These are phyloP conservation scores for Clarias batrachus DNA, from an alignment of 2,113 vertebrate species.

Conservation along the genomic window DNA sequence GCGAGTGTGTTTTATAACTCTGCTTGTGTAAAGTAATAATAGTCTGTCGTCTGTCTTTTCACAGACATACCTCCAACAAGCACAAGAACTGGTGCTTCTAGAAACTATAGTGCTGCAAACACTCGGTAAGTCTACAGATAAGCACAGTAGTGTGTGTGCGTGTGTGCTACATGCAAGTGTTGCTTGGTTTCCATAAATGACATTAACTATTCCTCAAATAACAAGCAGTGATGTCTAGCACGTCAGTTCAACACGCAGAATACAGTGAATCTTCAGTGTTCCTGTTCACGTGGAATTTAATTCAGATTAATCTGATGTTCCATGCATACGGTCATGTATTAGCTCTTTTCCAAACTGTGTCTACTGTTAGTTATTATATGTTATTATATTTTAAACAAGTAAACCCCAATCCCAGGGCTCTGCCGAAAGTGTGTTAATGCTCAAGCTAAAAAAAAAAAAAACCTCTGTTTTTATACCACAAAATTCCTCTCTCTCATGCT, in stretches of 20 bases:
- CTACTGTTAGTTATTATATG: background rate
- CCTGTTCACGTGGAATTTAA: background rate
- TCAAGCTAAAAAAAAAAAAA: too few species aligned
- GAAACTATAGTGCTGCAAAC: conserved; percentile 99
- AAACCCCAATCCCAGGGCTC: too few species aligned
- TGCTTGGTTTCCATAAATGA: background rate
- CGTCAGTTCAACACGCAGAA: background rate
- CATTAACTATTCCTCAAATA: background rate
- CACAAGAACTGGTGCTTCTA: conserved; percentile 97
- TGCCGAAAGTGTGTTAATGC: too few species aligned
- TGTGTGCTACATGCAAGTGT: background rate
- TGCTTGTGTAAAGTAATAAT: conserved; percentile 3
- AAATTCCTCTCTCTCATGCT: too few species aligned
- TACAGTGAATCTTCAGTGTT: background rate
- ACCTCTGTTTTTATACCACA: too few species aligned
- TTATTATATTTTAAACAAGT: too few species aligned
- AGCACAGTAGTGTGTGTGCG: background rate
- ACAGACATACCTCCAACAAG: conserved; percentile 95
- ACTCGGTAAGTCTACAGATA: conserved; percentile 81
- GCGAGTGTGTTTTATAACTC: background rate
- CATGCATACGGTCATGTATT: background rate
- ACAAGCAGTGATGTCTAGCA: background rate
- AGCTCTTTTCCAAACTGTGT: background rate
- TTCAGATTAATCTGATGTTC: background rate
- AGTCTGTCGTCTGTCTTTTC: conserved; percentile 56